phyloP scores from a whole-genome alignment of 2,113 vertebrate species.

The Lynx canadensis region DNA sequence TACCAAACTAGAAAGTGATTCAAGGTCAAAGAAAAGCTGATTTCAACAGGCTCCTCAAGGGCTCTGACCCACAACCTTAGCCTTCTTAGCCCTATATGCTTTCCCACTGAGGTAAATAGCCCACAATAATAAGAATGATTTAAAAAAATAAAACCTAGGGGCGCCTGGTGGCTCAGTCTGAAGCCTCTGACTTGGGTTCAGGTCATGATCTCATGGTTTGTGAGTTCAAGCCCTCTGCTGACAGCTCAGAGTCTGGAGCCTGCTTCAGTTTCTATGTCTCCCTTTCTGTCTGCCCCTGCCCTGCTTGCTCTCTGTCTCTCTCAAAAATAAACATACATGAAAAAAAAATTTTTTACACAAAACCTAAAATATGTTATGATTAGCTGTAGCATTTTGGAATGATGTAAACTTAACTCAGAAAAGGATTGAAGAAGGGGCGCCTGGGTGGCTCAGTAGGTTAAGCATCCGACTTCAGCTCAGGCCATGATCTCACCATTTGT shows the following conservation, averaged over 20 bases:
- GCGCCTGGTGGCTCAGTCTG: no score
- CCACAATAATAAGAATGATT: not conserved
- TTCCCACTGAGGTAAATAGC: not conserved
- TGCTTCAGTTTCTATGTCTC: no score
- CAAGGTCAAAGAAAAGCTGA: not conserved
- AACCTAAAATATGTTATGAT: not conserved
- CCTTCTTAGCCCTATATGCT: not conserved
- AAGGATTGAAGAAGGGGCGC: not conserved
- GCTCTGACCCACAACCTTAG: not conserved
- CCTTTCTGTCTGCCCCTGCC: no score
- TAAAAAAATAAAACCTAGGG: not conserved
- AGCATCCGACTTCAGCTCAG: no score
- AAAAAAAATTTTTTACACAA: not conserved
- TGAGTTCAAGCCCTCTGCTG: no score
- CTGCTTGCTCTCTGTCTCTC: no score
- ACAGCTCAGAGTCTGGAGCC: no score
- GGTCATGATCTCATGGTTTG: no score
- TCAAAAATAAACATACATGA: no score
- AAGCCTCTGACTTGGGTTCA: no score
- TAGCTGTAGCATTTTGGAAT: not conserved
- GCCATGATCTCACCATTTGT: no score
- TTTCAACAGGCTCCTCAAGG: not conserved
- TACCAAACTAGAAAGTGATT: not conserved
- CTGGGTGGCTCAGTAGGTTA: no score
- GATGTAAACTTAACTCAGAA: not conserved